Conservation (phyloP, 1,140 invertebrate species). For the Heliconius nattereri region DNA sequence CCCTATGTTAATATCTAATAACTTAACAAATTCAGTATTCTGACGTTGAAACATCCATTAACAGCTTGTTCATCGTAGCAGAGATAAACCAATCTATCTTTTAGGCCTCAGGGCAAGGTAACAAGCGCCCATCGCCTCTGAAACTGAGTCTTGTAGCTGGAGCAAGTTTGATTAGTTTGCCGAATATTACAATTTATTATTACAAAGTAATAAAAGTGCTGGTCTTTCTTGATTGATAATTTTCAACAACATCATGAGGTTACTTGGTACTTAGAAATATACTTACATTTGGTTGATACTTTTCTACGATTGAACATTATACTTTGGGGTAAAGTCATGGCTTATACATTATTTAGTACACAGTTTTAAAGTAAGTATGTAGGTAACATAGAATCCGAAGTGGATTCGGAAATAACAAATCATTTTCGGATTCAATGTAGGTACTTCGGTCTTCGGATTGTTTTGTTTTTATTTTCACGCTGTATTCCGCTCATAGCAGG, state of each 20-base stretch:
- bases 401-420: too few species aligned
- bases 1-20: background rate
- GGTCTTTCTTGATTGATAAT: background rate
- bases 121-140: background rate
- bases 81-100: slow-evolving; percentile 14
- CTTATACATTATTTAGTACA: too few species aligned
- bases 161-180: slow-evolving; percentile 6
- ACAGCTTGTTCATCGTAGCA: slow-evolving; percentile 12
- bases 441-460: too few species aligned
- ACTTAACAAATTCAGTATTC: background rate
- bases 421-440: too few species aligned
- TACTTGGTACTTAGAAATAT: background rate
- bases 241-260: background rate
- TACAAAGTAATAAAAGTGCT: background rate
- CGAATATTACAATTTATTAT: background rate
- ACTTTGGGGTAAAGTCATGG: too few species aligned
- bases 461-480: too few species aligned
- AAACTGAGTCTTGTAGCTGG: background rate
- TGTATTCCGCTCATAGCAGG: too few species aligned
- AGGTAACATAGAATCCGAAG: too few species aligned
- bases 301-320: too few species aligned
- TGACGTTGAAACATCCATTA: slow-evolving; percentile 1
- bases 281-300: too few species aligned
- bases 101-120: slow-evolving; percentile 11
- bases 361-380: too few species aligned